A percentile compares a stretch with the other conserved stretches of the same genome.
Conservation (phyloP, 2,113 vertebrate species). For the Takifugu bimaculatus region DNA sequence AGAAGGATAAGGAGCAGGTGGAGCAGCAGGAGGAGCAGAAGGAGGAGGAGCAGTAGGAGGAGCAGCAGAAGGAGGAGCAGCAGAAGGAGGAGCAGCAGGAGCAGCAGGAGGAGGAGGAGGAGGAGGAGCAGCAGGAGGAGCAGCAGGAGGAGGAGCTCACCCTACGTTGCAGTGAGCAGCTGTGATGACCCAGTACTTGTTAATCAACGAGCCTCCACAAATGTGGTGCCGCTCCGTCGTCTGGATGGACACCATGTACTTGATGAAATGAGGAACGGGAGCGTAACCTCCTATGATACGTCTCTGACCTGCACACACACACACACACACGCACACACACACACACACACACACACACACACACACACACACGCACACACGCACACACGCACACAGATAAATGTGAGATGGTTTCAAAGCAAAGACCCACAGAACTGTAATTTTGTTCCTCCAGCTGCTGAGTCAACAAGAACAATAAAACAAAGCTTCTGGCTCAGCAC, state of each 20-base stretch:
- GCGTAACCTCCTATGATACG: conserved; percentile 78
- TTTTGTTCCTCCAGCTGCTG: conserved; percentile 15
- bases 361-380: too few species aligned
- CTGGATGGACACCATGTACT: conserved; percentile 80
- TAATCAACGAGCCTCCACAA: conserved; percentile 83
- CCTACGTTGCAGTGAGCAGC: conserved; percentile 84
- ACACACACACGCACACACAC: too few species aligned
- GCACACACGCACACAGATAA: too few species aligned
- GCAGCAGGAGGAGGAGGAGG: too few species aligned
- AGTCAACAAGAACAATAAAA: conserved; percentile 15
- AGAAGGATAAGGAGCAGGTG: too few species aligned
- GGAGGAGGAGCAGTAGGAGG: too few species aligned
- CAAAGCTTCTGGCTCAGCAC: conserved; percentile 21
- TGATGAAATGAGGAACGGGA: conserved; percentile 73
- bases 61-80: too few species aligned
- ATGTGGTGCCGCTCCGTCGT: conserved; percentile 69
- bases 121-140: too few species aligned
- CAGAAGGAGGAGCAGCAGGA: too few species aligned
- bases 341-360: too few species aligned
- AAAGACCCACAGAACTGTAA: conserved; percentile 7
- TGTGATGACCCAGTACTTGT: conserved; percentile 82
- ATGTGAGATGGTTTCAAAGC: conserved; percentile 8
- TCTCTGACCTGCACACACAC: conserved; percentile 45
- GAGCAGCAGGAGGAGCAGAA: too few species aligned
- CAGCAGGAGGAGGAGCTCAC: conserved; percentile 56